Evolutionary conservation across 1,140 invertebrate species (phyloP), one percentile per base, ranked within the genome.

Genomic region (Drosophila watanabei): DNA sequence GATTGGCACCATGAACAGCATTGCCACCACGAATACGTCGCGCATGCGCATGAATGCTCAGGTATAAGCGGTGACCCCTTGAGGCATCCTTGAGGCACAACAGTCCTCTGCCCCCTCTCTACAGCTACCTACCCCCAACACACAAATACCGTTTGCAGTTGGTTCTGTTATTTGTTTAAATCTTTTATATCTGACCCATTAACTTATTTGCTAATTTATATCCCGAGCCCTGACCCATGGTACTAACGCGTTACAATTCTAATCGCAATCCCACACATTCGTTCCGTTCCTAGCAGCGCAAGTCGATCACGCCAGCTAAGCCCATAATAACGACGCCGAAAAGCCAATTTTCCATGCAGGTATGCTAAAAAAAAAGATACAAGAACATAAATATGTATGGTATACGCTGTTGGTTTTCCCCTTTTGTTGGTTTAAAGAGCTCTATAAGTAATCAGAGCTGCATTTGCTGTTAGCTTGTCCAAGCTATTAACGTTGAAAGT

Each of bases 1-100:
- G 2, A 95, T 96, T 68, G 94, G 96, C 73, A 95, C 95, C 33
- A 95, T 96, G 49, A 95, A 95, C 59, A 97, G 97, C 82, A 95
- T 97, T 75, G 95, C 96, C 54, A 95, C 95, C 60, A 95, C 94
- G 30, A 92, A 92, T 61, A 93, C 92, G 62, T 93, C 93, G 78
- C 92, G 93, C 56, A 87, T 93, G 78, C 88, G 93, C 73, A 91
- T 93, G 91, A 93, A 88, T 91, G 91, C 92, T 77, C 91, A 93
- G 92, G 93, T 93, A 93, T 93, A 93, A 84, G 72, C 59, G 71
- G 66, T 51, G 45, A 46, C 37, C 57, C 14, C 10, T 35, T 28
- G 8, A 24, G 43, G 35, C 48, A 63, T 13, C 14, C 37, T 11
- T 18, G n/a, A 33, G 51, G n/a, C 51, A 35, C 11, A 33, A 30